These are phyloP conservation scores for Amphimedon queenslandica DNA, from an alignment of 37 sponge, comb jelly and placozoan genomes.

Conservation along the genomic window DNA sequence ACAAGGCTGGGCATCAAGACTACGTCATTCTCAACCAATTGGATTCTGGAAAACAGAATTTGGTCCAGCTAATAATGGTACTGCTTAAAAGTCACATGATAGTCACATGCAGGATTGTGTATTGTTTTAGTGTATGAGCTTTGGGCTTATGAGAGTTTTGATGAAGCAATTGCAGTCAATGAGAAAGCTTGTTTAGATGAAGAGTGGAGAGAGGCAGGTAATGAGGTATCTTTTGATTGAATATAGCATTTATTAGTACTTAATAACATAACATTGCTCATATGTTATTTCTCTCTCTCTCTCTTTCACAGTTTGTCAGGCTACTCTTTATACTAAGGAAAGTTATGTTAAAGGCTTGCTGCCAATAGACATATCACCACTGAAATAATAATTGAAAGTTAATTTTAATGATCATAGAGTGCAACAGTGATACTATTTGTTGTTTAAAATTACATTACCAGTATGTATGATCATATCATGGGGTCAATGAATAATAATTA, in stretches of 20 bases:
- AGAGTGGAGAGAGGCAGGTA: slow-evolving; percentile 38
- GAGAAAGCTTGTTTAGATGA: too few species aligned
- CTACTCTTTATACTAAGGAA: not conserved
- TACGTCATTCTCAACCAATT: slow-evolving; percentile 6
- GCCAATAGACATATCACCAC: slow-evolving; percentile 14
- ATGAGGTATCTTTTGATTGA: not conserved
- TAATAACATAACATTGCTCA: too few species aligned
- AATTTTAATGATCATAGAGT: too few species aligned
- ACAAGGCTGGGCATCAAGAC: slow-evolving; percentile 18
- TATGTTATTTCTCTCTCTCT: not conserved
- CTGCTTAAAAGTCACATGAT: too few species aligned
- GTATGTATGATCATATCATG: too few species aligned
- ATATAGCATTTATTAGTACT: too few species aligned
- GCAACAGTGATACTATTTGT: too few species aligned
- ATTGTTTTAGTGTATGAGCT: slow-evolving; percentile 13
- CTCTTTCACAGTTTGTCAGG: not conserved
- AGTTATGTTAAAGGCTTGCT: slow-evolving; percentile 1
- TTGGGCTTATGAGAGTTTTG: slow-evolving; percentile 28
- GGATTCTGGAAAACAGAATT: slow-evolving; percentile 31
- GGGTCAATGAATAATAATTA: too few species aligned
- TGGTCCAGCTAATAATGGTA: slow-evolving; percentile 25
- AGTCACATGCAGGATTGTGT: too few species aligned
- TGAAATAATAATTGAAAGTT: too few species aligned
- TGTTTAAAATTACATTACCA: too few species aligned
- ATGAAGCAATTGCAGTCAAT: slow-evolving; percentile 6